Evolutionary conservation across 2,888 invertebrate species (phyloP).

Genomic region (Chouioia cunea): DNA sequence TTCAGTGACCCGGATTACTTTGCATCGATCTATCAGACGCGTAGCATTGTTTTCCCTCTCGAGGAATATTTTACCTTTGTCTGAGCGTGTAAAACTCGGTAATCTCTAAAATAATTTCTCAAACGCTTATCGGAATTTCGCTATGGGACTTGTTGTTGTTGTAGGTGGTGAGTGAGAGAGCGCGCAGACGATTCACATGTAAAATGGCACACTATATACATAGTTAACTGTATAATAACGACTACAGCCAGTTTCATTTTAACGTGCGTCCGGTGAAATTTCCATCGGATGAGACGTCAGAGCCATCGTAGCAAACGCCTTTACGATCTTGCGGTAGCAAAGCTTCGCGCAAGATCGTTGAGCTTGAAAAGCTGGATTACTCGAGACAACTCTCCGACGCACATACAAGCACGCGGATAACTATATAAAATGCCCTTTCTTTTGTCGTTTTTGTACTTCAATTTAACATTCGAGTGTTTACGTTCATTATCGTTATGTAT

Average conservation of each 20-base stretch:
- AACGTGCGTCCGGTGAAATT: conserved; percentile 6
- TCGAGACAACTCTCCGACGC: too few species aligned
- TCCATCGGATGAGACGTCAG: conserved; percentile 11
- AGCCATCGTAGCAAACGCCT: neutral
- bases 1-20: conserved; percentile 15
- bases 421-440: too few species aligned
- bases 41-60: neutral
- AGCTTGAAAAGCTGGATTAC: neutral
- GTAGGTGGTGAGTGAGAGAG: neutral
- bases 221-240: too few species aligned
- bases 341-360: conserved; percentile 15
- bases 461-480: too few species aligned
- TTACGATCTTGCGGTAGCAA: neutral
- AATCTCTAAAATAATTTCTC: conserved; percentile 1
- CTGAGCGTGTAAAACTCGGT: neutral
- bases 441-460: too few species aligned
- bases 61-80: neutral
- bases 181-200: too few species aligned
- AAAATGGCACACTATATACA: too few species aligned
- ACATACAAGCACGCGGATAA: too few species aligned
- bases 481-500: too few species aligned
- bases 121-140: conserved; percentile 10
- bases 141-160: conserved; percentile 40
- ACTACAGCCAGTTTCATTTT: conserved; percentile 12
- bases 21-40: conserved; percentile 6